Percentiles rank a stretch among this genome's conserved stretches.
phyloP scores from a whole-genome alignment of 2,888 invertebrate species.

The Zaprionus bogoriensis region DNA sequence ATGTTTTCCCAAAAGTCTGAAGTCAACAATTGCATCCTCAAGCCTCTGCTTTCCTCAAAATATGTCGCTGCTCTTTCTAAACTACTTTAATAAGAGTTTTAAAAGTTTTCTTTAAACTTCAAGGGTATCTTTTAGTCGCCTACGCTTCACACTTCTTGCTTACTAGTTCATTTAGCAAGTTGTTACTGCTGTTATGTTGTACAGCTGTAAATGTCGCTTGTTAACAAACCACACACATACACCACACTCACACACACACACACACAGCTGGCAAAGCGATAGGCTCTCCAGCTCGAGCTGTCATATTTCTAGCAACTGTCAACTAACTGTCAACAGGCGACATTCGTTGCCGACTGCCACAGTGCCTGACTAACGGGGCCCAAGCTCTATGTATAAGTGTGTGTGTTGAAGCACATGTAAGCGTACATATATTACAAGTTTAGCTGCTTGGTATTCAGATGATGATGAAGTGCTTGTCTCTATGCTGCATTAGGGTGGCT shows the following conservation, averaged over 20 bases:
- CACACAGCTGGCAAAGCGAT: not conserved
- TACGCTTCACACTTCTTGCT: not conserved
- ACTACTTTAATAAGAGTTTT: too few relatives aligned
- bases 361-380: slow-evolving; percentile 24
- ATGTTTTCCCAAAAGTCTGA: too few relatives aligned
- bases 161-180: slow-evolving; percentile 33
- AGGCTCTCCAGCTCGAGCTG: slow-evolving; percentile 30
- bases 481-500: slow-evolving; percentile 5
- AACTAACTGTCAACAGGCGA: slow-evolving; percentile 58
- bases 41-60: too few relatives aligned
- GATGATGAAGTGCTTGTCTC: slow-evolving; percentile 1
- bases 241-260: not conserved
- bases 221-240: slow-evolving; percentile 17
- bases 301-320: slow-evolving; percentile 59
- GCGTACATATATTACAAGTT: slow-evolving; percentile 1
- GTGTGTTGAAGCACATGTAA: not conserved
- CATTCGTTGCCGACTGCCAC: slow-evolving; percentile 23
- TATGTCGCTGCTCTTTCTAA: too few relatives aligned
- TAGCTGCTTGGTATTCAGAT: slow-evolving; percentile 1
- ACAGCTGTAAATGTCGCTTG: slow-evolving; percentile 47
- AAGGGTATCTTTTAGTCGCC: not conserved
- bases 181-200: slow-evolving; percentile 35
- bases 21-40: too few relatives aligned
- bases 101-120: too few relatives aligned
- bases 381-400: not conserved